Conservation (phyloP, 2,888 invertebrate genomes). For the Sarcophaga carnaria region DNA sequence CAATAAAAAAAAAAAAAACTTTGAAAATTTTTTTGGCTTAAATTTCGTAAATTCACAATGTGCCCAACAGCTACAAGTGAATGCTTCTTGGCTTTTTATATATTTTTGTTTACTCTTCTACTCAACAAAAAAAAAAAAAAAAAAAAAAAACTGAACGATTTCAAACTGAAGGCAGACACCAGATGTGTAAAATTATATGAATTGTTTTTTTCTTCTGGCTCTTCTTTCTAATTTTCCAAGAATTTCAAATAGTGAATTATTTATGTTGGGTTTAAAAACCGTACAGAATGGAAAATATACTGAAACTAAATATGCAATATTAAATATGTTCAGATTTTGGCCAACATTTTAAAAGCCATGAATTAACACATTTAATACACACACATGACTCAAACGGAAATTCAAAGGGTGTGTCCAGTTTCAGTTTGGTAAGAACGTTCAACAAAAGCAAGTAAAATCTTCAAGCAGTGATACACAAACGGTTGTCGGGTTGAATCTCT, state of each 20-base stretch:
- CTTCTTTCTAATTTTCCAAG: background rate
- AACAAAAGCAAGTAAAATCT: background rate
- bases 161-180: slow-evolving; percentile 51
- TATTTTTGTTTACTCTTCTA: slow-evolving; percentile 15
- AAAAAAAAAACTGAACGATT: background rate
- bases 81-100: background rate
- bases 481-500: background rate
- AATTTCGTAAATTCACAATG: slow-evolving; percentile 43
- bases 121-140: slow-evolving; percentile 18
- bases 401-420: slow-evolving; percentile 36
- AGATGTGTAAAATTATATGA: slow-evolving; percentile 53
- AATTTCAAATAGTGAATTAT: slow-evolving; percentile 36
- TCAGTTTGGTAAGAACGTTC: background rate
- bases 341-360: slow-evolving; percentile 49
- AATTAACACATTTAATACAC: slow-evolving; percentile 49
- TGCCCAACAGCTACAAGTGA: slow-evolving; percentile 48
- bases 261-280: slow-evolving; percentile 28
- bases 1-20: background rate
- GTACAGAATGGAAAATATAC: background rate
- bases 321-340: slow-evolving; percentile 18
- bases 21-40: slow-evolving; percentile 34
- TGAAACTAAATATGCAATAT: slow-evolving; percentile 36
- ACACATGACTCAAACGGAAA: slow-evolving; percentile 18
- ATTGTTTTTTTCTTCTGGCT: background rate
- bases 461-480: slow-evolving; percentile 14